Conservation (phyloP, 2,888 invertebrate species). For the Minunthozetes semirufus region DNA sequence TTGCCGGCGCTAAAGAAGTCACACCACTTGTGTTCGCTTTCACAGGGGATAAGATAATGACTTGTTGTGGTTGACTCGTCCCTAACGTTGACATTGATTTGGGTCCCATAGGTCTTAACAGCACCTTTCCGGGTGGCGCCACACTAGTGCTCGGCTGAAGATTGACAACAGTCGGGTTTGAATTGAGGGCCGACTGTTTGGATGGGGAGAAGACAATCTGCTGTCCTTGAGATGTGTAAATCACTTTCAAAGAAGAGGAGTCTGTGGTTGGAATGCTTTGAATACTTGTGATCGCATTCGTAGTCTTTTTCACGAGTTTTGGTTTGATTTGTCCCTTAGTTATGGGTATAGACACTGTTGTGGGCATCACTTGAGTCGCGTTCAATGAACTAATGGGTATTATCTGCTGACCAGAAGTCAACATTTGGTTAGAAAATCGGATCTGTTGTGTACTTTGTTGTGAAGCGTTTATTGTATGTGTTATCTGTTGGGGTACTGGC, state of each 20-base stretch:
- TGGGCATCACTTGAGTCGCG: background rate
- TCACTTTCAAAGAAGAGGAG: conserved; percentile 1
- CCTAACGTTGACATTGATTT: background rate
- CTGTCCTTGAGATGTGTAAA: conserved; percentile 21
- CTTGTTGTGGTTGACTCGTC: conserved; percentile 27
- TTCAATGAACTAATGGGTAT: background rate
- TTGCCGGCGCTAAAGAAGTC: conserved; percentile 1
- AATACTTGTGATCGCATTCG: background rate
- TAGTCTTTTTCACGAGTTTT: background rate
- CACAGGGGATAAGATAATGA: conserved; percentile 31
- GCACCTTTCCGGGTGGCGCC: background rate
- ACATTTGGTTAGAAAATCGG: background rate
- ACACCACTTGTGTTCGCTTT: conserved; percentile 5
- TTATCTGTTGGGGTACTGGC: background rate
- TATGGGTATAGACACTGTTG: background rate
- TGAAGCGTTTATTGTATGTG: background rate
- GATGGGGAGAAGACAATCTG: conserved; percentile 21
- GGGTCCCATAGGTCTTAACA: background rate
- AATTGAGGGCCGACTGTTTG: conserved; percentile 11
- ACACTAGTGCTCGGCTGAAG: background rate
- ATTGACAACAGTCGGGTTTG: background rate
- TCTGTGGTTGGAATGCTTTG: background rate
- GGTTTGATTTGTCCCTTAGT: background rate
- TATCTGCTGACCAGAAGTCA: background rate
- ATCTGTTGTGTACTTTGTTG: background rate